Conservation (phyloP, 1,140 invertebrate genomes). For the Drosophila ercepeae region DNA sequence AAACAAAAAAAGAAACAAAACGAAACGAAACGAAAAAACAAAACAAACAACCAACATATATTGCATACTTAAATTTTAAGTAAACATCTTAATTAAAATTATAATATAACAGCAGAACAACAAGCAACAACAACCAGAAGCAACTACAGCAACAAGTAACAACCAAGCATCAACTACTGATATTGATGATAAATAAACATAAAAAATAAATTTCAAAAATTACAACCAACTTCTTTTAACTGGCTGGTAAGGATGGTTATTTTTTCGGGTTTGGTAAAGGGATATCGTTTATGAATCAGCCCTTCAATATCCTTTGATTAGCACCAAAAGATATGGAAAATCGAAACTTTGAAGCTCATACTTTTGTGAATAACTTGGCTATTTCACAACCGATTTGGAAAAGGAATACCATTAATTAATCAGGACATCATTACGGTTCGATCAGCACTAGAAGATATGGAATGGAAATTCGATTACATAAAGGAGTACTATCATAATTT, state of each 20-base stretch:
- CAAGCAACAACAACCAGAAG: constrained; percentile 62
- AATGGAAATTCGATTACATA: too few relatives aligned
- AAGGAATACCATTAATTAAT: too few relatives aligned
- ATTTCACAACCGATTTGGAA: too few relatives aligned
- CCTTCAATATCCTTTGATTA: too few relatives aligned
- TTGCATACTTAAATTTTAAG: constrained; percentile 76
- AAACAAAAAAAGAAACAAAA: constrained; percentile 23
- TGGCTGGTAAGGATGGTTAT: not conserved
- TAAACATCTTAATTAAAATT: constrained; percentile 75
- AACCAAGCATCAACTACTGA: constrained; percentile 66
- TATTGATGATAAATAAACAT: constrained; percentile 64
- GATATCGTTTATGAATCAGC: too few relatives aligned
- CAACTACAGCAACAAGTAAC: constrained; percentile 73
- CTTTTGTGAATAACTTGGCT: too few relatives aligned
- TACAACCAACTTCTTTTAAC: constrained; percentile 33
- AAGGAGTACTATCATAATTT: too few relatives aligned
- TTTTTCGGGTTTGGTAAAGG: too few relatives aligned
- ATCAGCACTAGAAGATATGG: too few relatives aligned
- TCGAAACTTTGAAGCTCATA: too few relatives aligned
- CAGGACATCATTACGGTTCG: too few relatives aligned
- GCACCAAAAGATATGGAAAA: too few relatives aligned
- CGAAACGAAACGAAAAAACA: constrained; percentile 31
- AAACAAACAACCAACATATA: constrained; percentile 44
- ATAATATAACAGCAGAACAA: constrained; percentile 51
- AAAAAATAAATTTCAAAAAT: constrained; percentile 78